phyloP scores from a whole-genome alignment of 2,113 vertebrate genomes.

The Actinemys pallida region DNA sequence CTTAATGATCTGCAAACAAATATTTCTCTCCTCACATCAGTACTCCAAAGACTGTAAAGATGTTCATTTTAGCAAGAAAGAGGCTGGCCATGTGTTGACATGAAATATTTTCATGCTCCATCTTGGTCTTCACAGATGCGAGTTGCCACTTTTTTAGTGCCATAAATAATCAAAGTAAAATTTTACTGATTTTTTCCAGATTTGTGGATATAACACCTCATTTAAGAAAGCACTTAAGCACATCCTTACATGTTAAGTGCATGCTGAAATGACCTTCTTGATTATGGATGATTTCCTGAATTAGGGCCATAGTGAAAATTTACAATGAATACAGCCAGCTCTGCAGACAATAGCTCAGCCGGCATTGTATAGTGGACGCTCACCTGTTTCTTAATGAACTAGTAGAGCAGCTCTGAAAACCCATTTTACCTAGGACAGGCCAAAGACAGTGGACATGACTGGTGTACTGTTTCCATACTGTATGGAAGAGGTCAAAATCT shows the following conservation, averaged over 20 bases:
- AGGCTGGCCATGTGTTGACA: constrained; percentile 11
- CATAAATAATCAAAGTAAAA: not conserved
- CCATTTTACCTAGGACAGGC: not conserved
- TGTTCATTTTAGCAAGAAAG: constrained; percentile 14
- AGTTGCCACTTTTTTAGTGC: constrained; percentile 27
- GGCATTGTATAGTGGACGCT: accelerated
- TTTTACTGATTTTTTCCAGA: not conserved
- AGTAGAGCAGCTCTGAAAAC: too few species aligned
- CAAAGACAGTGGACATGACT: accelerated
- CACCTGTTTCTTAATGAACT: not conserved
- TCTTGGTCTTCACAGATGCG: not conserved
- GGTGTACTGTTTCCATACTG: not conserved
- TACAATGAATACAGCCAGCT: not conserved
- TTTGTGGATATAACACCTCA: not conserved
- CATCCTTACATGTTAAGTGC: not conserved
- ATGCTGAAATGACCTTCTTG: too few species aligned
- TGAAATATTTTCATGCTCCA: not conserved
- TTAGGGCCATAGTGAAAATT: too few species aligned
- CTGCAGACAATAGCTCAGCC: not conserved
- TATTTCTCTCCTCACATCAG: not conserved
- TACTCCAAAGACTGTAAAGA: constrained; percentile 10
- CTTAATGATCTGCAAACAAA: not conserved
- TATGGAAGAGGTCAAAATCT: not conserved
- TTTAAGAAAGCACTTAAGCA: constrained; percentile 14
- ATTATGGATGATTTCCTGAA: too few species aligned